Evolutionary conservation across 2,888 invertebrate species (phyloP).

Genomic region (Hetaerina titia): DNA sequence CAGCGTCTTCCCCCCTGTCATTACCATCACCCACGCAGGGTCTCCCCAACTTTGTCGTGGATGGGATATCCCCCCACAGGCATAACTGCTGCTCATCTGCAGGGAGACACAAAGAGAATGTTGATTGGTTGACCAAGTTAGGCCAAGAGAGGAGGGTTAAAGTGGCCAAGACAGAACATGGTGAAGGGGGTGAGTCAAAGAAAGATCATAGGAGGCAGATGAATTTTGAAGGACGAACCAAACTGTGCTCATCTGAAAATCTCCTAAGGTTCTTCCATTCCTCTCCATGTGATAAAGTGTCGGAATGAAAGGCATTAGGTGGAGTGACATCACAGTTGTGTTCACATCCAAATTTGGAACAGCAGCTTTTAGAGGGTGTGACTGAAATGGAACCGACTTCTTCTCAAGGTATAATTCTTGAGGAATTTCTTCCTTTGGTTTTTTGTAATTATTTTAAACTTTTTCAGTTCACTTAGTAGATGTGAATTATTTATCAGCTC

Average conservation of each 20-base stretch:
- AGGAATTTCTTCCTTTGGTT: neutral
- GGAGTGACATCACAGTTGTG: neutral
- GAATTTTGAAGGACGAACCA: slow-evolving; percentile 41
- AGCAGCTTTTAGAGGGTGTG: too few relatives aligned
- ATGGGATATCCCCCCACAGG: slow-evolving; percentile 88
- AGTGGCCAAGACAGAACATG: neutral
- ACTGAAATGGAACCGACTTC: too few relatives aligned
- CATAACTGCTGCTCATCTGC: slow-evolving; percentile 84
- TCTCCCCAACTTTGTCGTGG: slow-evolving; percentile 87
- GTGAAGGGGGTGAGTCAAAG: neutral
- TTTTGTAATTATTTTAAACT: neutral
- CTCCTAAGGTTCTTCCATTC: slow-evolving; percentile 43
- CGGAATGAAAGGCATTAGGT: neutral
- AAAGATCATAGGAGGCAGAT: slow-evolving; percentile 37
- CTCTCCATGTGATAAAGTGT: slow-evolving; percentile 36
- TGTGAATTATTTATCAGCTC: neutral
- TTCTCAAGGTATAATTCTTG: too few relatives aligned
- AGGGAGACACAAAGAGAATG: slow-evolving; percentile 80
- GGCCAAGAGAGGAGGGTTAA: slow-evolving; percentile 78
- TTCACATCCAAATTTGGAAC: too few relatives aligned
- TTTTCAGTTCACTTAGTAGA: neutral
- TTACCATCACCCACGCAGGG: slow-evolving; percentile 83
- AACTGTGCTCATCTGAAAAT: slow-evolving; percentile 30
- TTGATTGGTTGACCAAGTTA: slow-evolving; percentile 86
- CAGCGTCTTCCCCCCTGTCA: slow-evolving; percentile 43